These are phyloP conservation scores for Sphaeramia orbicularis DNA, from an alignment of 2,797 vertebrate genomes.

Conservation along the genomic window DNA sequence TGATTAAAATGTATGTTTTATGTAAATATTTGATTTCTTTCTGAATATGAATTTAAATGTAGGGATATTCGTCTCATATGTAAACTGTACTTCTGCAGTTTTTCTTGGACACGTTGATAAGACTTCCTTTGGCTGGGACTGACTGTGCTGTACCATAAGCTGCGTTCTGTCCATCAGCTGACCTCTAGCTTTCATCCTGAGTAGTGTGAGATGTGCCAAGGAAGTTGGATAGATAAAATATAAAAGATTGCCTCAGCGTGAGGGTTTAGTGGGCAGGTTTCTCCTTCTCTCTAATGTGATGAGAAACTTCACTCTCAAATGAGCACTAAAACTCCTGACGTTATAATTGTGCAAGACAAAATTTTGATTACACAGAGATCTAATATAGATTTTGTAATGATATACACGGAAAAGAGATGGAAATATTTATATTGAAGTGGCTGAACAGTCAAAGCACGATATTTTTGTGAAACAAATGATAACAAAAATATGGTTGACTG, in stretches of 20 bases:
- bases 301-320: not conserved
- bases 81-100: too few relatives aligned
- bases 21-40: too few relatives aligned
- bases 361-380: constrained; percentile 11
- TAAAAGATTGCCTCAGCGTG: constrained; percentile 9
- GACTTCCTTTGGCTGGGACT: not conserved
- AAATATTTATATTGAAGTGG: not conserved
- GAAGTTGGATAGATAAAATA: constrained; percentile 3
- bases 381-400: not conserved
- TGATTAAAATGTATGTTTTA: too few relatives aligned
- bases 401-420: not conserved
- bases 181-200: constrained; percentile 10
- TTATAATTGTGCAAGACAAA: constrained; percentile 1
- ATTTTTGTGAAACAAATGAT: not conserved
- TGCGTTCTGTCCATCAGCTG: not conserved
- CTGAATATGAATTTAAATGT: too few relatives aligned
- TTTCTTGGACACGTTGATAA: too few relatives aligned
- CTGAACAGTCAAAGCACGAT: not conserved
- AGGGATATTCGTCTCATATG: too few relatives aligned
- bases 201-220: constrained; percentile 2
- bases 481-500: too few relatives aligned
- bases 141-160: not conserved
- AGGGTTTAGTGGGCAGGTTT: not conserved
- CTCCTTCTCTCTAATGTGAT: not conserved
- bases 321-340: not conserved